Conservation (phyloP, 1,140 invertebrate genomes). For the Halyomorpha halys region DNA sequence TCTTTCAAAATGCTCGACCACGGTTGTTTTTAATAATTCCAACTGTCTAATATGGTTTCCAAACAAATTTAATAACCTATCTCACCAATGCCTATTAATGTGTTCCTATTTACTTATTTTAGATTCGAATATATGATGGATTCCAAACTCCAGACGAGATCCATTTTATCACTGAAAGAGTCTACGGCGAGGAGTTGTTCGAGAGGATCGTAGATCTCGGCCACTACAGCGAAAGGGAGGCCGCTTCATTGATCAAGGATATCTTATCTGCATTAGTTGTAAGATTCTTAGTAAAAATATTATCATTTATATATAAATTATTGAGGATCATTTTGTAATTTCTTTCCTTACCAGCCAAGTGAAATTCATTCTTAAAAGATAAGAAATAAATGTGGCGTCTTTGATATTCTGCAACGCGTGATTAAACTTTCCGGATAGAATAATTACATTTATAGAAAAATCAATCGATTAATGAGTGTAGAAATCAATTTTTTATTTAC, state of each 20-base stretch:
- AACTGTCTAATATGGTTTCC: not conserved
- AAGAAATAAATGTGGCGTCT: too few relatives aligned
- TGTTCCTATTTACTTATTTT: constrained; percentile 1
- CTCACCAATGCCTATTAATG: not conserved
- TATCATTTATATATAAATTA: too few relatives aligned
- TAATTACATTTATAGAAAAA: too few relatives aligned
- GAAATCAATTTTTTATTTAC: too few relatives aligned
- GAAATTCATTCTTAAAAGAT: too few relatives aligned
- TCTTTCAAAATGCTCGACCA: too few relatives aligned
- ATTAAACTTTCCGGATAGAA: too few relatives aligned
- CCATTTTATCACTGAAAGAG: constrained; percentile 32
- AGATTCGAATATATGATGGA: constrained; percentile 33
- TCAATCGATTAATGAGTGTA: too few relatives aligned
- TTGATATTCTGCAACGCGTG: too few relatives aligned
- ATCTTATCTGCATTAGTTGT: constrained; percentile 40
- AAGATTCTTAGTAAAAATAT: constrained; percentile 14
- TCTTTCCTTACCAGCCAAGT: too few relatives aligned
- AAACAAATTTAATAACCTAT: not conserved
- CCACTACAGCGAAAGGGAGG: constrained; percentile 42
- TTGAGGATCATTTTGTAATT: too few relatives aligned
- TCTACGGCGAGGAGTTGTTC: constrained; percentile 40
- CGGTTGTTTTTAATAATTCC: not conserved
- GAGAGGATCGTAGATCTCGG: constrained; percentile 42
- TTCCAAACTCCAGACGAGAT: constrained; percentile 32
- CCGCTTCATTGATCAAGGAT: constrained; percentile 38